Base-by-base conservation (phyloP, 2,797 vertebrate species). In the Geotrypetes seraphini region DNA sequence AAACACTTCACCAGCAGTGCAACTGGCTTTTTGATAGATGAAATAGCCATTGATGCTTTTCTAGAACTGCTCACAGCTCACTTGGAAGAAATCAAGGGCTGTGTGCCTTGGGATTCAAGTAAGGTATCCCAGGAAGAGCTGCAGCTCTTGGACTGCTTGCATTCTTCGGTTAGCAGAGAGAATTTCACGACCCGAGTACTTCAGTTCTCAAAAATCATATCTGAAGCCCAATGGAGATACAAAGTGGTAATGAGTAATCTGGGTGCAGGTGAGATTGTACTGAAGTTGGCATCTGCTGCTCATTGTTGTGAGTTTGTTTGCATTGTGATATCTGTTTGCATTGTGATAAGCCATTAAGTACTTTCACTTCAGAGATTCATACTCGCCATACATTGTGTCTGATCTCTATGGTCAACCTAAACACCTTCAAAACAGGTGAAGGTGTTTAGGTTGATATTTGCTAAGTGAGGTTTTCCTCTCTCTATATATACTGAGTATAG, bases 161-260 rank as follows among this genome's bases (percentile, higher is more conserved):
- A 78, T 52, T 80, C 85, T 63, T 84, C 81, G 0, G 74, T 84
- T 36, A 81, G 72, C 1, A 62, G 66, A 5, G 87, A 91, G 5
- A 63, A 75, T 1, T 90, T 92, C 16, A 83, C 63, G 11, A 34
- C 66, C 28, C 88, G 89, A 0, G 63, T 92, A 12, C 78, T 85
- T 31, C 85, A 78, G 45, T 73, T 99, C 50, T 88, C 89, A 41
- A 96, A 93, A 44, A 78, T 87, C 47, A 86, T 90, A 5, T 89
- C 88, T 4, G 96, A 99, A 73, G 90, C 94, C 46, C 89, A 91
- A 30, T 99, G 96, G 96, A 80, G 95, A 55, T 85, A 88, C 51
- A 95, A 90, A 57, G 87, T 99, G 60, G 81, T 95, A 53, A 85
- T 70, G 55, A 92, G 85, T 60, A 97, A 95, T 64, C 85, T 66